These are phyloP conservation scores for Onychomys leucogaster DNA, from an alignment of 2,797 vertebrate species.

Conservation along the genomic window DNA sequence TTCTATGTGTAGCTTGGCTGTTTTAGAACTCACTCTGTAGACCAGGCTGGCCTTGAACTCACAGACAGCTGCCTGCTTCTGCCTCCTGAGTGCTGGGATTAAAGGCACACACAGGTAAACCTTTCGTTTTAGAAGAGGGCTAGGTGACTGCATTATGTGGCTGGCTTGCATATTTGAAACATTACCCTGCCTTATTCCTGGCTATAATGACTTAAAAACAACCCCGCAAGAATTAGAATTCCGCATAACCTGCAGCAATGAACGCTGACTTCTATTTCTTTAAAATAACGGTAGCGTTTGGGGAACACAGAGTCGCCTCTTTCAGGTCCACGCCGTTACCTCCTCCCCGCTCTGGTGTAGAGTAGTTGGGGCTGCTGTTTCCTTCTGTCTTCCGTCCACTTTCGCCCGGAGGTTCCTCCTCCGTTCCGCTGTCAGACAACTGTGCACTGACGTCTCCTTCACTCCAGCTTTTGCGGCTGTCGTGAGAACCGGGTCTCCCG, in stretches of 20 bases:
- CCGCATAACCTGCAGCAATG: slow-evolving; percentile 14
- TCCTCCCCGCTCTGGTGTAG: slow-evolving; percentile 82
- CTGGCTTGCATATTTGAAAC: not conserved
- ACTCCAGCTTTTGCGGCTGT: slow-evolving; percentile 83
- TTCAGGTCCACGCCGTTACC: slow-evolving; percentile 82
- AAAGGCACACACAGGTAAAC: not conserved
- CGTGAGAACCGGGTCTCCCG: slow-evolving; percentile 79
- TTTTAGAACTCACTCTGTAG: not conserved
- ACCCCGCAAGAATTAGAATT: not conserved
- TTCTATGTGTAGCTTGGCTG: not conserved
- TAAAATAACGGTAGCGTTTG: slow-evolving; percentile 1
- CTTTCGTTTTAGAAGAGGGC: not conserved
- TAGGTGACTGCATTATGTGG: not conserved
- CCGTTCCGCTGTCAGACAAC: slow-evolving; percentile 86
- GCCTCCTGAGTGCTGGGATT: not conserved
- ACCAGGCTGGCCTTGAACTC: not conserved
- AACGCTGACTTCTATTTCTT: not conserved
- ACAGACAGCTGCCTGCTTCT: not conserved
- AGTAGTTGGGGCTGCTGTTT: slow-evolving; percentile 80
- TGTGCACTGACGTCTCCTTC: slow-evolving; percentile 87
- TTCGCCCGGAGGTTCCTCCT: slow-evolving; percentile 90
- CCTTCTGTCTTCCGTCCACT: slow-evolving; percentile 86
- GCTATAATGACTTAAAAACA: slow-evolving; percentile 18
- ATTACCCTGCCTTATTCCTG: not conserved
- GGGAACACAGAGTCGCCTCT: not conserved